A percentile compares a stretch with the other conserved stretches of the same genome.
phyloP scores from a whole-genome alignment of 2,113 vertebrate species.

The Leptobrachium leishanense region DNA sequence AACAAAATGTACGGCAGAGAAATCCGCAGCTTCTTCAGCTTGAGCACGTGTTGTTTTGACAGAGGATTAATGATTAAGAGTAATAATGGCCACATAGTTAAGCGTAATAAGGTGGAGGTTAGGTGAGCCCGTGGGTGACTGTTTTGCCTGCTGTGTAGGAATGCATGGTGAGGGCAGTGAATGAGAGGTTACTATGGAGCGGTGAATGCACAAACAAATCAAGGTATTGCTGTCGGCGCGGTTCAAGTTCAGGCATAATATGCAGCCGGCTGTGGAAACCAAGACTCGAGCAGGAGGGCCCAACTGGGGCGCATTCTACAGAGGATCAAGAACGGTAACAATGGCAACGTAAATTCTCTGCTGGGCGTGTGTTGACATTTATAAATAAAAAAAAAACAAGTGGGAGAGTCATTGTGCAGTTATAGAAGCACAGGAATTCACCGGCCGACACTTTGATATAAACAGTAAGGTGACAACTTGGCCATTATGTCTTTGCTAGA shows the following conservation, averaged over 20 bases:
- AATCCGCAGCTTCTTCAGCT: too few species aligned
- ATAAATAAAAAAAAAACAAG: constrained; percentile 7
- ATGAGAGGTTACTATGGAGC: constrained; percentile 3
- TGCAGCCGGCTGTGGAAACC: constrained; percentile 7
- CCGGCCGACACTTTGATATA: neutral
- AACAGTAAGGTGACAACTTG: neutral
- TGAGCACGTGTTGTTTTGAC: too few species aligned
- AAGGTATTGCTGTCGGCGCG: neutral
- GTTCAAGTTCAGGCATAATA: neutral
- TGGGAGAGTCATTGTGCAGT: neutral
- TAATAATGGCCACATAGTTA: too few species aligned
- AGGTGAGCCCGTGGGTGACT: neutral
- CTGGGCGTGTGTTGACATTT: constrained; percentile 3
- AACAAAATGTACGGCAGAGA: too few species aligned
- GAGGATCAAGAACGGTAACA: constrained; percentile 23
- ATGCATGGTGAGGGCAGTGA: neutral
- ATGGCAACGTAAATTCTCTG: neutral
- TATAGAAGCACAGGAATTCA: too few species aligned
- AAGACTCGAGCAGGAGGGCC: neutral
- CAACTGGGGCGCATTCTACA: constrained; percentile 17
- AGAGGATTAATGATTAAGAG: too few species aligned
- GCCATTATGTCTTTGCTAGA: too few species aligned
- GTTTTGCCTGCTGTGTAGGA: neutral
- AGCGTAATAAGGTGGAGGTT: too few species aligned
- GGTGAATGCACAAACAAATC: neutral